These are phyloP conservation scores for Epinephelus moara DNA, from an alignment of 2,113 vertebrate species.

Conservation along the genomic window DNA sequence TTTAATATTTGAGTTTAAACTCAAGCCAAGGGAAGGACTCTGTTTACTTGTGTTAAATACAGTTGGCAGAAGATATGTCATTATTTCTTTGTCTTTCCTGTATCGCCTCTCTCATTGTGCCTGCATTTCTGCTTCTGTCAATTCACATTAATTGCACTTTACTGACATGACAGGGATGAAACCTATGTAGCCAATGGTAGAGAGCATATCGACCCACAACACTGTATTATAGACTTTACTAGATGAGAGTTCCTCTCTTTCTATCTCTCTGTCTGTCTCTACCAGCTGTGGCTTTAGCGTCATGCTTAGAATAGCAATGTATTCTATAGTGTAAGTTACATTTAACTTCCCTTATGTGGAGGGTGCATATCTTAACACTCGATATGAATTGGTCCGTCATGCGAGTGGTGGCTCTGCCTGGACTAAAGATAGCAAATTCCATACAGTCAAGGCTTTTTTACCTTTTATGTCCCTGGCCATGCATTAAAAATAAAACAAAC, in stretches of 20 bases:
- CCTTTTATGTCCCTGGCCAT: slow-evolving; percentile 79
- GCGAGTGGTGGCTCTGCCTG: slow-evolving; percentile 69
- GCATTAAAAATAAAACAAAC: slow-evolving; percentile 84
- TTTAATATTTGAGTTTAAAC: neutral
- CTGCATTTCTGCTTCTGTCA: slow-evolving; percentile 19
- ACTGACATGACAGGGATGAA: slow-evolving; percentile 54
- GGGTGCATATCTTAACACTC: slow-evolving; percentile 72
- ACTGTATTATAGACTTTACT: slow-evolving; percentile 39
- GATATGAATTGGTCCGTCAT: slow-evolving; percentile 78
- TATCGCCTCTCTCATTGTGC: neutral
- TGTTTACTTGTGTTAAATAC: slow-evolving; percentile 12
- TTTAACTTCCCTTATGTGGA: slow-evolving; percentile 69
- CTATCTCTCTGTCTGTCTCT: slow-evolving; percentile 21
- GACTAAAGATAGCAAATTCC: slow-evolving; percentile 83
- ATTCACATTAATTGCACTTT: slow-evolving; percentile 55
- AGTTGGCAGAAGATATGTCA: slow-evolving; percentile 6
- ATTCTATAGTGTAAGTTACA: slow-evolving; percentile 77
- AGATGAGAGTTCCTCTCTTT: slow-evolving; percentile 38
- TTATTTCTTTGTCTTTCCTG: neutral
- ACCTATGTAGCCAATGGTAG: slow-evolving; percentile 12
- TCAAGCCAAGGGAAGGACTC: neutral
- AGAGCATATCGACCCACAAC: slow-evolving; percentile 44
- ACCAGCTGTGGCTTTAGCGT: slow-evolving; percentile 70
- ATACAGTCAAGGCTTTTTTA: slow-evolving; percentile 67
- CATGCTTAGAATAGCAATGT: slow-evolving; percentile 69